Percentiles rank a stretch among this genome's conserved stretches.
These are phyloP conservation scores for Spea hammondii DNA, from an alignment of 2,797 vertebrate species.

Conservation along the genomic window DNA sequence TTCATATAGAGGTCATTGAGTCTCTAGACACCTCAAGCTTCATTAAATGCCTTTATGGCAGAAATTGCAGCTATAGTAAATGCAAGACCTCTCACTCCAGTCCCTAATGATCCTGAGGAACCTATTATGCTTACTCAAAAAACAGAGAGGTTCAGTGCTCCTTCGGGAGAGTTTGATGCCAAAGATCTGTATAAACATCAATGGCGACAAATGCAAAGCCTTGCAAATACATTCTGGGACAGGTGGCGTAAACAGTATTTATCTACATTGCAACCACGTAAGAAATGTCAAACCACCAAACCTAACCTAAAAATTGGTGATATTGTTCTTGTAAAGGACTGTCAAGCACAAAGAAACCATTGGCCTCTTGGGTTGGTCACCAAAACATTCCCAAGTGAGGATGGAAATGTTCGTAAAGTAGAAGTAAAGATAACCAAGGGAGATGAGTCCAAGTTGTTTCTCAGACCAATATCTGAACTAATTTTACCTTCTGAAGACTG, in stretches of 20 bases:
- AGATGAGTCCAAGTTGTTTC: not conserved
- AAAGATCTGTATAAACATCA: no score
- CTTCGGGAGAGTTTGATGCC: no score
- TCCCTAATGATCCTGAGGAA: no score
- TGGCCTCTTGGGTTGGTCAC: not conserved
- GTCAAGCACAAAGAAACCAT: not conserved
- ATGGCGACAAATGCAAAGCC: no score
- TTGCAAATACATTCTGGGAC: no score
- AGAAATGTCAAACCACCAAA: not conserved
- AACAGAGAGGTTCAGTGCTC: no score
- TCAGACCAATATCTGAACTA: slow-evolving; percentile 7
- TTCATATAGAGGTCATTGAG: slow-evolving; percentile 7
- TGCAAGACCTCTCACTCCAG: no score
- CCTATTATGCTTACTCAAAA: no score
- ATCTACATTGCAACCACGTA: not conserved
- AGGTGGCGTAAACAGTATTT: no score
- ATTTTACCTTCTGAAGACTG: not conserved
- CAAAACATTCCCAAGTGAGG: not conserved
- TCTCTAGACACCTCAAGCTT: no score
- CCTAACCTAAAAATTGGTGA: not conserved
- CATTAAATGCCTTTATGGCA: no score
- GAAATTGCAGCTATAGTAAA: no score
- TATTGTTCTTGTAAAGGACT: not conserved
- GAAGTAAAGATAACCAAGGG: not conserved
- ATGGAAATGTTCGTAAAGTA: not conserved